Conservation (phyloP, 2,888 invertebrate species). For the Temnothorax unifasciatus region DNA sequence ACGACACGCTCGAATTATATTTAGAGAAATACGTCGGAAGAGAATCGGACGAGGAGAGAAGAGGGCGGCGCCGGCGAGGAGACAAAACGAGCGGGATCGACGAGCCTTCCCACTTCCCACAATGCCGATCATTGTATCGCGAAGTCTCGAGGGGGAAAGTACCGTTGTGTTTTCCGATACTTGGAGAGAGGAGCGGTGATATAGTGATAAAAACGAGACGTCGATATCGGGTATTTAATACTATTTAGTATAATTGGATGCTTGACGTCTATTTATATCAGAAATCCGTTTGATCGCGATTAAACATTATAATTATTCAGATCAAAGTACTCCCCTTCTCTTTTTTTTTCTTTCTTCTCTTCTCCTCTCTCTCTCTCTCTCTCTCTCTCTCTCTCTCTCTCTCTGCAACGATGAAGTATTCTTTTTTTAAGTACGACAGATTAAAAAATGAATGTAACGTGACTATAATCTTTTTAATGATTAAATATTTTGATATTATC, state of each 20-base stretch:
- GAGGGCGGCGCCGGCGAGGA: background rate
- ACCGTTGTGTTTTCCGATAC: background rate
- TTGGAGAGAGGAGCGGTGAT: background rate
- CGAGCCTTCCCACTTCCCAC: slow-evolving; percentile 58
- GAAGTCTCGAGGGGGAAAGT: slow-evolving; percentile 64
- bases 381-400: background rate
- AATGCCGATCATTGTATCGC: slow-evolving; percentile 65
- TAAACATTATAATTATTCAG: background rate
- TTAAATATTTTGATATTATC: background rate
- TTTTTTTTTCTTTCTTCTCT: too few relatives aligned
- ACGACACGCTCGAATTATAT: slow-evolving; percentile 75
- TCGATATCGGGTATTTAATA: background rate
- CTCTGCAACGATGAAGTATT: background rate
- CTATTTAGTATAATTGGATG: background rate
- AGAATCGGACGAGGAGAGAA: slow-evolving; percentile 48
- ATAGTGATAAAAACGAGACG: slow-evolving; percentile 25
- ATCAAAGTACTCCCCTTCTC: background rate
- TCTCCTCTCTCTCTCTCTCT: background rate
- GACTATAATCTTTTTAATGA: background rate
- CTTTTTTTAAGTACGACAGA: background rate
- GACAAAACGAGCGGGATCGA: slow-evolving; percentile 56
- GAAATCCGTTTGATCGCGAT: background rate
- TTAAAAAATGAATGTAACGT: background rate
- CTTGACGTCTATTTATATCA: background rate
- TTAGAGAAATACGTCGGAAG: slow-evolving; percentile 76